A percentile compares a stretch with the other conserved stretches of the same genome.
These are phyloP conservation scores for Spisula subtruncata DNA, from an alignment of 2,888 invertebrate genomes.

Conservation along the genomic window DNA sequence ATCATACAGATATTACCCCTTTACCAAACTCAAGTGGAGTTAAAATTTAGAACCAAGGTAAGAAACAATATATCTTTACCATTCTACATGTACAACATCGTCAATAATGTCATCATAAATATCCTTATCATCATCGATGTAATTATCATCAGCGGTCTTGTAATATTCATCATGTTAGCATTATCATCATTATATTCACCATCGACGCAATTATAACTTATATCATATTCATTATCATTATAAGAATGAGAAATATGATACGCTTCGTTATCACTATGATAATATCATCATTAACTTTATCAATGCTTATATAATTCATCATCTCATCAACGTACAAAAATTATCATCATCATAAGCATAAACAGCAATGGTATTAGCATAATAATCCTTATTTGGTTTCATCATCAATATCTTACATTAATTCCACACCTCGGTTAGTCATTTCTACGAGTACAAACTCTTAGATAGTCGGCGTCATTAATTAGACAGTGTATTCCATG, in stretches of 20 bases:
- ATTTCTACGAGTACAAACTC: too few species aligned
- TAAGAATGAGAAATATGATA: too few species aligned
- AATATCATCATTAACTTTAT: not conserved
- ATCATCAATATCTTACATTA: too few species aligned
- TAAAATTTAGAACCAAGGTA: constrained; percentile 71
- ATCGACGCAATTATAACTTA: not conserved
- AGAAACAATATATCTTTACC: constrained; percentile 28
- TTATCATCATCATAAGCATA: not conserved
- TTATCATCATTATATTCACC: not conserved
- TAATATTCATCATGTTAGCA: too few species aligned
- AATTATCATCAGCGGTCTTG: too few species aligned
- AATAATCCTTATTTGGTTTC: not conserved
- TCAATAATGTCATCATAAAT: not conserved
- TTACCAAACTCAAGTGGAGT: constrained; percentile 44
- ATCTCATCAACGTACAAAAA: too few species aligned
- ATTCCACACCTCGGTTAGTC: too few species aligned
- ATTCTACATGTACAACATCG: too few species aligned
- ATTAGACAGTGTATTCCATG: too few species aligned
- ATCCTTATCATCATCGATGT: not conserved
- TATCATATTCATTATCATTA: not conserved
- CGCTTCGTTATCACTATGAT: not conserved
- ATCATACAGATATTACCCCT: constrained; percentile 78
- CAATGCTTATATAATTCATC: not conserved
- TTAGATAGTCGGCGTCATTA: too few species aligned
- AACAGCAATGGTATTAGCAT: not conserved